Evolutionary conservation across 2,113 vertebrate genomes (phyloP).

Genomic region (Callocephalon fimbriatum): DNA sequence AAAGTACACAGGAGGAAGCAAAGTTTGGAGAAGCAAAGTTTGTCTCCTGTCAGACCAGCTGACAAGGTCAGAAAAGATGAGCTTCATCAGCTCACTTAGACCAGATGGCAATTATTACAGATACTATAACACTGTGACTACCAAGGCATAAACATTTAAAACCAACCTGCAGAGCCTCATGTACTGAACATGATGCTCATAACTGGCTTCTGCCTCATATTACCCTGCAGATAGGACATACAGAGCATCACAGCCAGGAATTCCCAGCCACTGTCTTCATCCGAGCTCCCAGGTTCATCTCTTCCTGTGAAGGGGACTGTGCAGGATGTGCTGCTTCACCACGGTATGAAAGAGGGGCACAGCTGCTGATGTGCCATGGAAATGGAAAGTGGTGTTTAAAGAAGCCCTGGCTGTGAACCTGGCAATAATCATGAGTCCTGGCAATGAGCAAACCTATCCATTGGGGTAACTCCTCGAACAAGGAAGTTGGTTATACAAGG

Average conservation of each 20-base stretch:
- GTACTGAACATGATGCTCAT: accelerated
- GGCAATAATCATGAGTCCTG: background rate
- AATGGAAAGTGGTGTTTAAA: background rate
- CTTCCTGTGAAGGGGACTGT: accelerated
- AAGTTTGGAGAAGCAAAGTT: background rate
- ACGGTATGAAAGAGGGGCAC: background rate
- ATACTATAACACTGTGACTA: background rate
- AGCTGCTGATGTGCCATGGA: background rate
- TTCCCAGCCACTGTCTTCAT: background rate
- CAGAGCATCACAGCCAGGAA: background rate
- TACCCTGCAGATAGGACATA: background rate
- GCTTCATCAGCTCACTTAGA: background rate
- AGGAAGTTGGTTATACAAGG: background rate
- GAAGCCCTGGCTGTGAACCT: background rate
- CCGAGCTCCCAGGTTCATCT: background rate
- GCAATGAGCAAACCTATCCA: background rate
- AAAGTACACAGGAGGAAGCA: background rate
- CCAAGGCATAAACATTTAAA: background rate
- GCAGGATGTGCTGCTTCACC: accelerated
- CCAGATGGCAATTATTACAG: background rate
- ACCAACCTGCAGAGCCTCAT: background rate
- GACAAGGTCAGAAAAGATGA: background rate
- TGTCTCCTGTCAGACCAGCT: background rate
- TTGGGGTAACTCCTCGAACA: background rate
- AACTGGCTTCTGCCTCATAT: background rate